phyloP scores from a whole-genome alignment of 1,140 invertebrate genomes.

The Grapholita molesta region DNA sequence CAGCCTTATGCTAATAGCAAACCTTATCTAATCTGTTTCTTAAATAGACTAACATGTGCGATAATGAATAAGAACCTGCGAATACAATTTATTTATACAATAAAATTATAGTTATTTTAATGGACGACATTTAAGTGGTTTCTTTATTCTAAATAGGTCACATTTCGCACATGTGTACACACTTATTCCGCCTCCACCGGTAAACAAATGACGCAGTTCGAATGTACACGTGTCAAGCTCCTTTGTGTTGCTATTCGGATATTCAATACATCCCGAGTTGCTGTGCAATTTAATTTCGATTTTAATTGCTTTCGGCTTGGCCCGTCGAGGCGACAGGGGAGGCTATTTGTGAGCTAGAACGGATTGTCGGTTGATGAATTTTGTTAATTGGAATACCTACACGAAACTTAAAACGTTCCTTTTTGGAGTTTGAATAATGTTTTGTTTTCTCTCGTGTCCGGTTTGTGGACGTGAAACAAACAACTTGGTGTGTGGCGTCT shows the following conservation, averaged over 20 bases:
- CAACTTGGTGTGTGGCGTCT: neutral
- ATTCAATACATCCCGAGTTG: constrained; percentile 54
- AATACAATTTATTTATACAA: too few species aligned
- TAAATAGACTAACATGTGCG: too few species aligned
- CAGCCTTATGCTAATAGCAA: too few species aligned
- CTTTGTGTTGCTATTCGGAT: constrained; percentile 70
- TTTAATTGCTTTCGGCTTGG: constrained; percentile 59
- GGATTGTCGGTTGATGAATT: neutral
- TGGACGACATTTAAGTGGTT: neutral
- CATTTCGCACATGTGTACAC: neutral
- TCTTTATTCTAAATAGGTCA: neutral
- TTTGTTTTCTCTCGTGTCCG: neutral
- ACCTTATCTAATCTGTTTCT: too few species aligned
- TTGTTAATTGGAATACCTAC: neutral
- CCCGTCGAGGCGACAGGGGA: constrained; percentile 9
- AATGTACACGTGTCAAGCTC: constrained; percentile 19
- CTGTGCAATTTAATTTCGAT: constrained; percentile 63
- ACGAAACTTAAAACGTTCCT: neutral
- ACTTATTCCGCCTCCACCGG: neutral
- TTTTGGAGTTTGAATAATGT: neutral
- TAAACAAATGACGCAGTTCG: neutral
- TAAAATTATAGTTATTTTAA: too few species aligned
- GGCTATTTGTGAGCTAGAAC: neutral
- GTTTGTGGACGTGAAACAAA: neutral
- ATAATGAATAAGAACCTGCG: too few species aligned